These are phyloP conservation scores for Coilia nasus DNA, from an alignment of 2,797 vertebrate species.

Conservation along the genomic window DNA sequence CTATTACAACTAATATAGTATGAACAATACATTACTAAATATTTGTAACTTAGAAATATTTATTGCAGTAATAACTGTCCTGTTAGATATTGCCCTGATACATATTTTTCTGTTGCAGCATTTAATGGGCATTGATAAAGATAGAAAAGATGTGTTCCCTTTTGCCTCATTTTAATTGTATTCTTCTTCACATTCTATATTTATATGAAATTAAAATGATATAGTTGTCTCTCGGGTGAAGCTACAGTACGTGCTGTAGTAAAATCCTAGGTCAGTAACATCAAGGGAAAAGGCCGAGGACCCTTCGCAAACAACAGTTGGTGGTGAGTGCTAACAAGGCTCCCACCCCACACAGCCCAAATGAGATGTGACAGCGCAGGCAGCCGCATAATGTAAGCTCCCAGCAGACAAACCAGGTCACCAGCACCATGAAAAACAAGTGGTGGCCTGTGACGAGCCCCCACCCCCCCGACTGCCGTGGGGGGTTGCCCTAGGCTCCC, in stretches of 20 bases:
- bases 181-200: too few relatives aligned
- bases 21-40: neutral
- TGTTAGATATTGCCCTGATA: too few relatives aligned
- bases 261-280: too few relatives aligned
- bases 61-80: neutral
- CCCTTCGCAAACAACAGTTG: constrained; percentile 22
- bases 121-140: too few relatives aligned
- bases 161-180: too few relatives aligned
- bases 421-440: constrained; percentile 21
- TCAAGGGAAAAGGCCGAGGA: too few relatives aligned
- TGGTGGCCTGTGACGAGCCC: constrained; percentile 15
- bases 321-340: neutral
- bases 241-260: too few relatives aligned
- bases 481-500: constrained; percentile 18
- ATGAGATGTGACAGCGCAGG: constrained; percentile 21
- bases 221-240: too few relatives aligned
- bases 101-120: too few relatives aligned
- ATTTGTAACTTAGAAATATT: neutral
- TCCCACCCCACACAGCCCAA: neutral
- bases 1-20: neutral
- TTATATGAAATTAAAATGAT: too few relatives aligned
- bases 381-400: constrained; percentile 25
- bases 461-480: neutral
- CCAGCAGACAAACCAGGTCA: constrained; percentile 23
- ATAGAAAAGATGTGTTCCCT: too few relatives aligned